phyloP scores from a whole-genome alignment of 2,888 invertebrate species.

The Amphipyra tragopoginis region DNA sequence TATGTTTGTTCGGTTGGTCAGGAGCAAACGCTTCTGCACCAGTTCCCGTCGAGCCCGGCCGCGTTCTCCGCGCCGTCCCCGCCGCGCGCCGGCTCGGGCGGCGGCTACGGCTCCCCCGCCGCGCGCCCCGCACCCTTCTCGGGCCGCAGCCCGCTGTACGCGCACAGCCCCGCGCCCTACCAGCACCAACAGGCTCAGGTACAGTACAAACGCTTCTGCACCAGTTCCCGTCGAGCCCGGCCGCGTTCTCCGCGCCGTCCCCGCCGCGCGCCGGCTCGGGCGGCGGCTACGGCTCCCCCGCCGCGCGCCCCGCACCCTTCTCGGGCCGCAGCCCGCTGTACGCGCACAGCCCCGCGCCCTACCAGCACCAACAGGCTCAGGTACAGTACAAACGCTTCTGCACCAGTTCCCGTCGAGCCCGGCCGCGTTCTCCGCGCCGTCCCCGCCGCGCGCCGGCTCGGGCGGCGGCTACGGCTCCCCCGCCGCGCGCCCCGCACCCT shows the following conservation, averaged over 20 bases:
- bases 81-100: constrained; percentile 58
- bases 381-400: constrained; percentile 19
- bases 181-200: constrained; percentile 66
- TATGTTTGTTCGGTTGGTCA: background rate
- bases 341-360: constrained; percentile 74
- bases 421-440: no score
- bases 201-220: constrained; percentile 9
- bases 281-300: constrained; percentile 71
- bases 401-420: no score
- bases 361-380: constrained; percentile 68
- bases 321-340: constrained; percentile 78
- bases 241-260: no score
- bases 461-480: constrained; percentile 70
- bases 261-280: constrained; percentile 59
- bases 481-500: constrained; percentile 64
- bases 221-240: no score
- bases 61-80: no score
- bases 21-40: constrained; percentile 28
- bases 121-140: constrained; percentile 68
- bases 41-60: no score
- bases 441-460: constrained; percentile 60
- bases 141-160: constrained; percentile 77
- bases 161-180: constrained; percentile 74
- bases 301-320: constrained; percentile 67
- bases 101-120: constrained; percentile 72